Evolutionary conservation across 1,140 invertebrate species (phyloP).

Genomic region (Drosophila nigromelanica): DNA sequence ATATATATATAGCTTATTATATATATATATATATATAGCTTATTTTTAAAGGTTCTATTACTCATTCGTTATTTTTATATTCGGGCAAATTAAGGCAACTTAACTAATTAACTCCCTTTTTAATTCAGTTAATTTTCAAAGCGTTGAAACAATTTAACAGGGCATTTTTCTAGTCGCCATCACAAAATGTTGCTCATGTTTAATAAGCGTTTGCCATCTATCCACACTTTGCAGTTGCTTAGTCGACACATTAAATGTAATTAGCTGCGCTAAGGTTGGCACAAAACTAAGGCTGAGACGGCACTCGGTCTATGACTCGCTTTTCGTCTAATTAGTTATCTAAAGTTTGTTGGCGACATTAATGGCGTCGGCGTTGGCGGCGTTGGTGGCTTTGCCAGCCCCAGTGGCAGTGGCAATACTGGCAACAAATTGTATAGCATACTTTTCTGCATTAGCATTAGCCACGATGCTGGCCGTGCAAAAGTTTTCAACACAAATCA

Average conservation of each 20-base stretch:
- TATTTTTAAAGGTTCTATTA: no score
- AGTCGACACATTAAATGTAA: conserved; percentile 82
- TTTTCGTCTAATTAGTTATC: conserved; percentile 76
- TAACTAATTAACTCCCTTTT: no score
- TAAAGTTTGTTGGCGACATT: conserved; percentile 80
- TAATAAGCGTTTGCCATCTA: conserved; percentile 65
- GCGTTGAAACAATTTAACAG: neutral
- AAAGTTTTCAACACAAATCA: conserved; percentile 61
- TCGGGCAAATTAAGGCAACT: no score
- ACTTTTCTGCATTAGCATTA: conserved; percentile 69
- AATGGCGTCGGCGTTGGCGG: conserved; percentile 44
- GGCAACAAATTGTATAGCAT: conserved; percentile 62
- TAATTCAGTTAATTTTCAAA: no score
- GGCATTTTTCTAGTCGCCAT: conserved; percentile 1
- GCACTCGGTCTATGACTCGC: conserved; percentile 28
- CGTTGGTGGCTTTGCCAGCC: neutral
- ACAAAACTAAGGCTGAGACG: conserved; percentile 61
- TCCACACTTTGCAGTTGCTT: conserved; percentile 67
- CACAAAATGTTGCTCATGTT: conserved; percentile 13
- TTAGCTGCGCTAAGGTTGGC: conserved; percentile 80
- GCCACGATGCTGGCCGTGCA: conserved; percentile 32
- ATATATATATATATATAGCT: no score
- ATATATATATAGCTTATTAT: no score
- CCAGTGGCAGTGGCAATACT: conserved; percentile 11
- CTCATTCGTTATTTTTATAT: neutral